phyloP scores from a whole-genome alignment of 2,888 invertebrate species.

The Amiota mariae region DNA sequence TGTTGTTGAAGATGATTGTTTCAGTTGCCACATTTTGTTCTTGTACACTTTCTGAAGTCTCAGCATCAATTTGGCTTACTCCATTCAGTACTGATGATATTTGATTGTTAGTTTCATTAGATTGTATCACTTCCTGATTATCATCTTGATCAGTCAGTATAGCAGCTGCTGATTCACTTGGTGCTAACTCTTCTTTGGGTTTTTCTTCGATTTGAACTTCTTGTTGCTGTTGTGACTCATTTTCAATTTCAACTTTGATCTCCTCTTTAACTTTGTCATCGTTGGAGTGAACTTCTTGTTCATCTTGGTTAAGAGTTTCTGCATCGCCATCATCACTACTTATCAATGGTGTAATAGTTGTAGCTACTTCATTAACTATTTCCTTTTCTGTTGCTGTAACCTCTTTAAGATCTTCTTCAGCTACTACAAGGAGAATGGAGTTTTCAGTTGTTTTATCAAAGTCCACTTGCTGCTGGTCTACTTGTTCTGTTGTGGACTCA shows the following conservation, averaged over 20 bases:
- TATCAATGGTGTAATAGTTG: constrained; percentile 26
- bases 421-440: background rate
- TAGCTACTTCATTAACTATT: background rate
- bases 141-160: background rate
- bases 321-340: constrained; percentile 8
- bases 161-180: constrained; percentile 6
- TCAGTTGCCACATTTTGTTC: constrained; percentile 6
- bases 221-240: background rate
- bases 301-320: constrained; percentile 7
- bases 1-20: constrained; percentile 15
- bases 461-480: constrained; percentile 12
- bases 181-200: no score
- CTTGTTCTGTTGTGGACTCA: constrained; percentile 35
- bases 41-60: constrained; percentile 9
- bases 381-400: background rate
- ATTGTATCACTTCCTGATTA: background rate
- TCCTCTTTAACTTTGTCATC: no score
- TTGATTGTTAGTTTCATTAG: constrained; percentile 1
- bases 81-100: background rate
- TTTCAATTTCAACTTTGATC: background rate
- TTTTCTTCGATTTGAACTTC: no score
- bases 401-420: background rate
- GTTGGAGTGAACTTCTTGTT: no score
- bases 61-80: constrained; percentile 12
- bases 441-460: constrained; percentile 36